Conservation (phyloP, 2,113 vertebrate species). For the Brachyhypopomus gauderio region DNA sequence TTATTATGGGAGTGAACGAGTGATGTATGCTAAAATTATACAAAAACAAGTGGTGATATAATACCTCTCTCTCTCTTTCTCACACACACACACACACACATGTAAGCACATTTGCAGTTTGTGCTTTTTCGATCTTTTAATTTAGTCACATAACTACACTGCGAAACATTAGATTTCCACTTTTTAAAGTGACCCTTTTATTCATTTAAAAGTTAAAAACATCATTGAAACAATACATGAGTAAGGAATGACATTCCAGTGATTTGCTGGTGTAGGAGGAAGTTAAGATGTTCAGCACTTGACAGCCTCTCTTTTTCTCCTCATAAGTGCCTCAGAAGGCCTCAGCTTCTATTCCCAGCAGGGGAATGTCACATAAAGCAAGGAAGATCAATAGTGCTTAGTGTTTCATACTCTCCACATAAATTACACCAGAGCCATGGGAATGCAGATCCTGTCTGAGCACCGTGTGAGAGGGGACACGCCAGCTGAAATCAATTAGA, state of each 20-base stretch:
- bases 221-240: not conserved
- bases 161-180: not conserved
- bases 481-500: conserved; percentile 34
- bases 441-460: conserved; percentile 46
- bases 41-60: not conserved
- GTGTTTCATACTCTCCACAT: conserved; percentile 63
- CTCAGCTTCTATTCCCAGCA: conserved; percentile 54
- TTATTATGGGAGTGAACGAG: not conserved
- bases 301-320: conserved; percentile 50
- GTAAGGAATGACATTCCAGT: conserved; percentile 25
- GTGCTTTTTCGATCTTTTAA: not conserved
- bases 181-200: not conserved
- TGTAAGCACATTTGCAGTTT: not conserved
- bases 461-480: conserved; percentile 26
- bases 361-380: conserved; percentile 51
- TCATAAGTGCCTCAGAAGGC: conserved; percentile 47
- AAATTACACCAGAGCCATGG: conserved; percentile 56
- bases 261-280: conserved; percentile 19
- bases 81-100: not conserved
- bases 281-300: conserved; percentile 44
- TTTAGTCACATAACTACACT: not conserved
- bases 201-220: not conserved
- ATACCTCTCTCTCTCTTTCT: too few relatives aligned
- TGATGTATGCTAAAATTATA: not conserved
- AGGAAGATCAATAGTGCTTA: conserved; percentile 58